Evolutionary conservation across 2,113 vertebrate species (phyloP).

Genomic region (Merops nubicus): DNA sequence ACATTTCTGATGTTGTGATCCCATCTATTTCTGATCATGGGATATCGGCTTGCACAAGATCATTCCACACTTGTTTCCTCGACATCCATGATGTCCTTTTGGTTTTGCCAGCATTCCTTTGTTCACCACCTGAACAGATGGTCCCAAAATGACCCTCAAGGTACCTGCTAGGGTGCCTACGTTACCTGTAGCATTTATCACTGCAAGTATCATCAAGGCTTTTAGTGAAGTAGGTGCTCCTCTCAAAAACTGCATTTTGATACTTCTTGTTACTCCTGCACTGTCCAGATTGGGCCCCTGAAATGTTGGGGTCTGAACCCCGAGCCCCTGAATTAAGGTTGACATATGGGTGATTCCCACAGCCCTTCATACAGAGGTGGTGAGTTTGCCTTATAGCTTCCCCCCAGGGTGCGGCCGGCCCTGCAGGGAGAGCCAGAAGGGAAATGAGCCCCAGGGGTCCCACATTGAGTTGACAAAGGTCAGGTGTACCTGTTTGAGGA

Average conservation of each 20-base stretch:
- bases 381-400: too few species aligned
- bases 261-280: neutral
- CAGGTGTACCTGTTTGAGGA: too few species aligned
- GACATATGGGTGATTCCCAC: too few species aligned
- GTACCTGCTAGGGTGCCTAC: neutral
- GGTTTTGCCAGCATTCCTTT: neutral
- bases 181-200: neutral
- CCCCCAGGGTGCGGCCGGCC: too few species aligned
- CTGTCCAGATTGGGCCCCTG: neutral
- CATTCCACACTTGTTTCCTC: neutral
- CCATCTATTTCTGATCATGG: neutral
- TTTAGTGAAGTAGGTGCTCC: neutral
- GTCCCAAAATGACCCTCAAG: neutral
- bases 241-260: neutral
- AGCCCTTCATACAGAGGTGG: too few species aligned
- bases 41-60: neutral
- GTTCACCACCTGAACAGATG: neutral
- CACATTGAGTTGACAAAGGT: too few species aligned
- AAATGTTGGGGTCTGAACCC: too few species aligned
- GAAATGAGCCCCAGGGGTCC: too few species aligned
- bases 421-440: too few species aligned
- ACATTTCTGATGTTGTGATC: neutral
- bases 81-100: neutral
- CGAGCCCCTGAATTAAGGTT: too few species aligned
- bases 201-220: neutral